A percentile compares a stretch with the other conserved stretches of the same genome.
Conservation (phyloP, 2,113 vertebrate species). For the Alaudala cheleensis region DNA sequence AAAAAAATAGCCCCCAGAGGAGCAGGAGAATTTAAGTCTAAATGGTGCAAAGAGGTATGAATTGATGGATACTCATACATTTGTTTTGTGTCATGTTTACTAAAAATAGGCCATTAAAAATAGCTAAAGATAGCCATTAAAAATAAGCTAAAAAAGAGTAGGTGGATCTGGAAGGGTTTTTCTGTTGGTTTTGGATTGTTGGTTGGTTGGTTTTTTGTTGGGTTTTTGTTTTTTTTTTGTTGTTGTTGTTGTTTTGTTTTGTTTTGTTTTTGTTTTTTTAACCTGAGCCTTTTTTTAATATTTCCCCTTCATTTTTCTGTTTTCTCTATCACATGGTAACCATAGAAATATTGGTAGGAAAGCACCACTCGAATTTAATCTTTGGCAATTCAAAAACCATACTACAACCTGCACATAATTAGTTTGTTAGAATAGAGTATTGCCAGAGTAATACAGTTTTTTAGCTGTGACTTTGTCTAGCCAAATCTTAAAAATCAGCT, state of each 20-base stretch:
- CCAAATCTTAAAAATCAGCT: background rate
- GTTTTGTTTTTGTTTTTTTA: too few relatives aligned
- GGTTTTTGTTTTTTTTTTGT: too few relatives aligned
- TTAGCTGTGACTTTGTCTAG: background rate
- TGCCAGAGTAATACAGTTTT: background rate
- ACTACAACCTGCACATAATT: background rate
- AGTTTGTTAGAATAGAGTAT: background rate
- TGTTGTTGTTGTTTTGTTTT: too few relatives aligned
- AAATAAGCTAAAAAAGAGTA: background rate
- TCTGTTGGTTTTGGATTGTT: background rate
- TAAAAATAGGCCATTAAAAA: background rate
- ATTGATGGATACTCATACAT: background rate
- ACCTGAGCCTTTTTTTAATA: background rate
- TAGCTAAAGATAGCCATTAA: background rate
- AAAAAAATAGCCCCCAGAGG: background rate
- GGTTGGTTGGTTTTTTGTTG: background rate
- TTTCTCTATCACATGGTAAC: background rate
- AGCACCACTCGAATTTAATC: background rate
- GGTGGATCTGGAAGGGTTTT: background rate
- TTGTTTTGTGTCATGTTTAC: background rate
- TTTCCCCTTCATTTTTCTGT: background rate
- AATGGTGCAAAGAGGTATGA: background rate
- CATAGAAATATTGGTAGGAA: background rate
- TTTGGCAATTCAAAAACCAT: background rate
- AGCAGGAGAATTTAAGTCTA: background rate